Evolutionary conservation across 2,888 invertebrate species (phyloP).

Genomic region (Polyommatus iphigenia): DNA sequence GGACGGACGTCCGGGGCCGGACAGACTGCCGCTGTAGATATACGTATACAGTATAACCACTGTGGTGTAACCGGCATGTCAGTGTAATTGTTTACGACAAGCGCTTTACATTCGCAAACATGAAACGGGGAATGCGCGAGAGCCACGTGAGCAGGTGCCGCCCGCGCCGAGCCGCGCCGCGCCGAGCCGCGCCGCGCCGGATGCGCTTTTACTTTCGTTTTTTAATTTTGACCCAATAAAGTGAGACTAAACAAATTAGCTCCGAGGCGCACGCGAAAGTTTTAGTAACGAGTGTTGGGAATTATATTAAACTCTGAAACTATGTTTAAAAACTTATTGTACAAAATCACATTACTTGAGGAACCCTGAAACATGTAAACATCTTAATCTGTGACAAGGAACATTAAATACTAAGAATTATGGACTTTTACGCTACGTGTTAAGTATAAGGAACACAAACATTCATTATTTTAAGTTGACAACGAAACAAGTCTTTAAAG

Average conservation of each 20-base stretch:
- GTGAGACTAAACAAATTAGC: constrained; percentile 7
- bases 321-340: too few species aligned
- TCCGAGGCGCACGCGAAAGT: background rate
- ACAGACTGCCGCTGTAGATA: background rate
- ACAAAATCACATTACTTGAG: too few species aligned
- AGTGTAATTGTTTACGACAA: background rate
- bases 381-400: too few species aligned
- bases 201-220: constrained; percentile 24
- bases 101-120: background rate
- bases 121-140: constrained; percentile 8
- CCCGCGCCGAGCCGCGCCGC: constrained; percentile 20
- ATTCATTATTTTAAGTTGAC: too few species aligned
- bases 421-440: too few species aligned
- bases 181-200: constrained; percentile 23
- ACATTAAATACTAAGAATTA: too few species aligned
- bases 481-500: too few species aligned
- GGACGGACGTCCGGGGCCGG: background rate
- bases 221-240: constrained; percentile 27
- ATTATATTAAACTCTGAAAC: too few species aligned
- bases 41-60: background rate
- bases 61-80: too few species aligned
- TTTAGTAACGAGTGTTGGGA: background rate
- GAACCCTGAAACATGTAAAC: too few species aligned
- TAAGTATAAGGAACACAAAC: too few species aligned
- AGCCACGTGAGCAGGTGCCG: constrained; percentile 9